These are phyloP conservation scores for Drosophila orosa DNA, from an alignment of 1,140 invertebrate genomes.

Conservation along the genomic window DNA sequence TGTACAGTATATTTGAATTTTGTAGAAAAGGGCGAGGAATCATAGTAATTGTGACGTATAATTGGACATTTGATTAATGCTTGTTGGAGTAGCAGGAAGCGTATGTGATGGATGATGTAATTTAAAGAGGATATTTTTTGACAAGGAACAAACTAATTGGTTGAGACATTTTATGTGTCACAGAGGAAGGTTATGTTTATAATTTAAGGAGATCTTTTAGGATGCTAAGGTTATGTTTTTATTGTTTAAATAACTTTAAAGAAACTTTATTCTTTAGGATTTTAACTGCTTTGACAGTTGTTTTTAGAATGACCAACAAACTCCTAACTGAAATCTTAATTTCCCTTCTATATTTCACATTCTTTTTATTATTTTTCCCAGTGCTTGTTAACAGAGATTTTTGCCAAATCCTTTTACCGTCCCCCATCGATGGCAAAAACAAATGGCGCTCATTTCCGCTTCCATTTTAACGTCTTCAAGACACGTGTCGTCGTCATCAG, in stretches of 20 bases:
- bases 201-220: neutral
- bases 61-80: constrained; percentile 36
- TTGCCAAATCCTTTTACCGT: constrained; percentile 43
- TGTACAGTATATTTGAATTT: neutral
- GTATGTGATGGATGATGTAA: neutral
- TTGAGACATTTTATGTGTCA: neutral
- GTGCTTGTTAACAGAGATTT: constrained; percentile 49
- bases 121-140: neutral
- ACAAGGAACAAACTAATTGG: neutral
- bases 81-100: constrained; percentile 6
- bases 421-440: constrained; percentile 33
- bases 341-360: too few species aligned
- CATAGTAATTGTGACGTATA: constrained; percentile 27
- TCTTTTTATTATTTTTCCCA: constrained; percentile 21
- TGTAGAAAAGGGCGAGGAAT: neutral
- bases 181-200: too few species aligned
- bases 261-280: too few species aligned
- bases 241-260: too few species aligned
- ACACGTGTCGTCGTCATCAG: constrained; percentile 58
- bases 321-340: fast-evolving
- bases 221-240: too few species aligned
- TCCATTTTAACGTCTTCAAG: constrained; percentile 58
- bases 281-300: too few species aligned
- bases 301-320: neutral
- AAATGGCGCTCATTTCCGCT: constrained; percentile 70